Evolutionary conservation across 2,888 invertebrate genomes (phyloP), one percentile per base, ranked within the genome.

Genomic region (Halictus quadricinctus): DNA sequence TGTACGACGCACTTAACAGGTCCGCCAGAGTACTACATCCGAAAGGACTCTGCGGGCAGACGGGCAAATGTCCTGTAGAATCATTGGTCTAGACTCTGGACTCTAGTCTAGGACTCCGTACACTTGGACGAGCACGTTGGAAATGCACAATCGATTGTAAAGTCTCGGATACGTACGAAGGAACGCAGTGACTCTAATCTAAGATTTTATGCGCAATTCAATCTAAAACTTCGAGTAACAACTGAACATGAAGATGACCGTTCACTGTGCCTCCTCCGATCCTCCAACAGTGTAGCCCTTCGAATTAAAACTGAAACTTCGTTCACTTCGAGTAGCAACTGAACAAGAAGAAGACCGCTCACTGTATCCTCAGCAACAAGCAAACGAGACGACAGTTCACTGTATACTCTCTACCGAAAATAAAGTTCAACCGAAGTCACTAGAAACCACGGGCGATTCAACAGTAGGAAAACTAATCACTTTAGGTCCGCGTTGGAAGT

Each of bases 1-100:
- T 96, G 94, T 96, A 97, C 91, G 97, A 96, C 83, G 97, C 96
- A 94, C 96, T 97, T 94, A 97, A 96, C 95, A 97, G 95, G 95
- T 97, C 97, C 95, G 96, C 97, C 95, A 97, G 97, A 95, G 97
- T 97, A 95, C 96, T 96, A 95, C 97, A 96, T 95, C 97, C 97
- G 96, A 97, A 97, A 95, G 97, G 87, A 75, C 88, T 90, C 90
- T 90, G 89, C 48, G 58, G 75, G 18, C 41, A 64, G 25, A 25
- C 46, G 50, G 60, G 10, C 18, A 36, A 60, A 60, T 15, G 4
- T 36, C 54, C 64, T 54, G n/a, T 77, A n/a, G n/a, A n/a, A 54
- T 54, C 10, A 3, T 43, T 8, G 8, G 8, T 43, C 43, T 43
- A 43, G 43, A 43, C 7, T 8, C 6, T 43, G 15, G 15, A 18